These are phyloP conservation scores for Anguilla anguilla DNA, from an alignment of 2,797 vertebrate genomes.

Conservation along the genomic window DNA sequence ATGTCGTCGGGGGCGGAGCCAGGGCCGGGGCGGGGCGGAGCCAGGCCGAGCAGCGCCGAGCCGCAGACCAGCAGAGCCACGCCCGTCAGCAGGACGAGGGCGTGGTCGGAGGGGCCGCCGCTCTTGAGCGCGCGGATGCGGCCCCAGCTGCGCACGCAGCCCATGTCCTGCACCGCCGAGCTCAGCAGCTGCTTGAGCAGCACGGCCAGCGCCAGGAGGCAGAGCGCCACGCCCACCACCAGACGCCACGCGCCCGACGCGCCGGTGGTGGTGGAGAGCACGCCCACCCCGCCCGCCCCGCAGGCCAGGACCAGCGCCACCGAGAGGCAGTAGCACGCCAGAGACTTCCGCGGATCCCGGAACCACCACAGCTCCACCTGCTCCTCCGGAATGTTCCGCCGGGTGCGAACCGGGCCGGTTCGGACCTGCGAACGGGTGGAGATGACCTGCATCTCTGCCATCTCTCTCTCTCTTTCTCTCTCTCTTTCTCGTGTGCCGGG, in stretches of 20 bases:
- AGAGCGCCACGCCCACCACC: constrained; percentile 83
- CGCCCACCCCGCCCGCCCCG: constrained; percentile 84
- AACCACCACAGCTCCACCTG: constrained; percentile 97
- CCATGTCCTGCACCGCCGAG: constrained; percentile 98
- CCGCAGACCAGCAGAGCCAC: constrained; percentile 82
- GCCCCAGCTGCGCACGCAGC: constrained; percentile 84
- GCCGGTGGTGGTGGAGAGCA: constrained; percentile 83
- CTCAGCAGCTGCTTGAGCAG: constrained; percentile 95
- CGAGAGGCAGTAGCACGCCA: constrained; percentile 85
- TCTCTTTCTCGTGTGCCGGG: neutral
- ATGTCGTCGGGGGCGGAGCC: constrained; percentile 71
- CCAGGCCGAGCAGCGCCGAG: constrained; percentile 76
- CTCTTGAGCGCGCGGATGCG: constrained; percentile 89
- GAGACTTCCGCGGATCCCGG: constrained; percentile 83
- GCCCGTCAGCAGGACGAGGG: constrained; percentile 78
- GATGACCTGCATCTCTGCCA: constrained; percentile 74
- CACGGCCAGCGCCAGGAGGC: constrained; percentile 85
- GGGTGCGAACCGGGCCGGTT: constrained; percentile 64
- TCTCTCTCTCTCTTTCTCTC: constrained; percentile 32
- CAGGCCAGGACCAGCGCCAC: constrained; percentile 87
- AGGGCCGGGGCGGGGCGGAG: constrained; percentile 47
- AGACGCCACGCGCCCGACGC: constrained; percentile 89
- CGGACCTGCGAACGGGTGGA: constrained; percentile 56
- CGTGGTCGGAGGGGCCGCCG: constrained; percentile 81
- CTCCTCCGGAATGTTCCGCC: constrained; percentile 78